Evolutionary conservation across 2,888 invertebrate species (phyloP), one percentile per base, ranked within the genome.

Genomic region (Eilema sororculum): DNA sequence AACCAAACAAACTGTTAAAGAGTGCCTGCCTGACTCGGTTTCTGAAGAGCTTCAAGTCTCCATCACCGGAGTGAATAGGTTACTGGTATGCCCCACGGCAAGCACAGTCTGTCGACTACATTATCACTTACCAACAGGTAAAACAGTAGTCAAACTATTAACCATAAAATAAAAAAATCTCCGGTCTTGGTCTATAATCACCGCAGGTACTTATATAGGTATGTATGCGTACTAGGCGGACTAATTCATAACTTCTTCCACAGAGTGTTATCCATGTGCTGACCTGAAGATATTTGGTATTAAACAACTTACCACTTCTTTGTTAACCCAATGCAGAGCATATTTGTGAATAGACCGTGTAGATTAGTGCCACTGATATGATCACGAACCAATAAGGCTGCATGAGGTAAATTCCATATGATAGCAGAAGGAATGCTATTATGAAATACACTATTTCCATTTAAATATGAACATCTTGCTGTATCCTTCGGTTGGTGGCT

Each of bases 371-470:
- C 10, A 87, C 67, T 3, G 87, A 79, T 9, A 93, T 37, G 56
- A 94, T 88, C 1, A 91, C 58, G 12, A 92, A 80, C 93, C 93
- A 93, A 71, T 93, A 94, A 20, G 93, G 93, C 65, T 91, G 90
- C 74, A 94, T 87, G 30, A 93, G 72, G 68, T 93, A 93, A 28
- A 93, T 73, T 13, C 72, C 80, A 68, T 92, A 94, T 8, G 85
- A 80, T 68, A 93, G 57, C 2, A 89, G 37, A 22, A 84, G 22
- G 59, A 93, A 63, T 72, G 91, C 71, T 69, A 91, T 71, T 10
- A 94, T 33, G 73, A 93, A 92, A 75, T 92, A 92, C 68, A 93
- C 78, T 78, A 94, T 91, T 93, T 94, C 93, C 93, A 93, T 93
- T 89, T 87, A 91, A 76, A 83, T 84, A 69, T 71, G 13, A 74